Conservation (phyloP, 2,888 invertebrate species). For the Megamerina dolium region DNA sequence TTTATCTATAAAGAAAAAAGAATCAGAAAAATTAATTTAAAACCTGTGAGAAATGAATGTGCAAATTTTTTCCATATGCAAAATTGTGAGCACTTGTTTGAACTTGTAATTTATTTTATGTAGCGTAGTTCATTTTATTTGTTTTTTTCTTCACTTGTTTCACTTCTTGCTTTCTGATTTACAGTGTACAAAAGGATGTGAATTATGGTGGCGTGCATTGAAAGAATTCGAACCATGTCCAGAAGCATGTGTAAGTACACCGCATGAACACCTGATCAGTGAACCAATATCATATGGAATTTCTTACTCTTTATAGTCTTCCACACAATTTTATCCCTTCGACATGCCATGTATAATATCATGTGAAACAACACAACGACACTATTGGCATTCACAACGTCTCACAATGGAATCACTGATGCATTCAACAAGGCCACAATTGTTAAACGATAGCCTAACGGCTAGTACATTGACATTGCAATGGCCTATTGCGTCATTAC, state of each 20-base stretch:
- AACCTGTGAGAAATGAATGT: too few species aligned
- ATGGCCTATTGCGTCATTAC: constrained; percentile 36
- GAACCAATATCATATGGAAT: background rate
- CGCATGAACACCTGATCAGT: background rate
- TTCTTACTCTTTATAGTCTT: constrained; percentile 24
- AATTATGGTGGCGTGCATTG: constrained; percentile 69
- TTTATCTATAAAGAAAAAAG: too few species aligned
- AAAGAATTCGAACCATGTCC: constrained; percentile 63
- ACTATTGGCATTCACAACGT: constrained; percentile 36
- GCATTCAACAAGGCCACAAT: constrained; percentile 26
- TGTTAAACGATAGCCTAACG: constrained; percentile 22
- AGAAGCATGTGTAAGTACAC: constrained; percentile 72
- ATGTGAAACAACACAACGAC: constrained; percentile 39
- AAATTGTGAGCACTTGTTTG: too few species aligned
- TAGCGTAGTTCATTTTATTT: too few species aligned
- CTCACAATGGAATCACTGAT: constrained; percentile 28
- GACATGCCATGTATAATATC: constrained; percentile 44
- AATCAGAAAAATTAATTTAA: too few species aligned
- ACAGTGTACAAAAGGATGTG: constrained; percentile 77
- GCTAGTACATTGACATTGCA: constrained; percentile 27
- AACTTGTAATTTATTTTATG: too few species aligned
- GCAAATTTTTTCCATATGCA: too few species aligned
- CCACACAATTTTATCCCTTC: constrained; percentile 34
- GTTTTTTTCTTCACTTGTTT: constrained; percentile 7
- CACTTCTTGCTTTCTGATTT: too few species aligned